Evolutionary conservation across 2,888 invertebrate species (phyloP), one percentile per base, ranked within the genome.

Genomic region (Nematopogon swammerdamellus): DNA sequence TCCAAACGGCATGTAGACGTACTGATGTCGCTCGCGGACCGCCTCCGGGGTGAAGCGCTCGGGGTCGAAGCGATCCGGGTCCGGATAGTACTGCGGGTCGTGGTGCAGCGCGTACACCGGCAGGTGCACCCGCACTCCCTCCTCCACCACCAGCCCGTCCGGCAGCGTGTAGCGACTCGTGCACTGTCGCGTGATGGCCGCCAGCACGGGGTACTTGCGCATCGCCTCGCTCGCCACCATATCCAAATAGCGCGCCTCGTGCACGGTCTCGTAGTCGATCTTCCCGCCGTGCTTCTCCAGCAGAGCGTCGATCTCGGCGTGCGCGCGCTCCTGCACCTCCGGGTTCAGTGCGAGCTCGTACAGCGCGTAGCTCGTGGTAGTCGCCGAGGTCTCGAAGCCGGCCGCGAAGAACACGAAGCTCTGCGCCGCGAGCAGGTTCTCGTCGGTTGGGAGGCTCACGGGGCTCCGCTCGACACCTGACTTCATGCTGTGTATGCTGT

Each of bases 331-430:
- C 49, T 68, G 67, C 0, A 53, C 58, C 16, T 61, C 54, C 17
- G 58, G 58, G 18, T 63, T 50, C 53, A 67, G 69, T 0, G 71
- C 66, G 10, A 71, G 52, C 45, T 71, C 68, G 20, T 55, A 69
- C 18, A 71, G 50, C 1, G 61, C 57, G 29, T 57, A 64, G 19
- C 59, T 57, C 14, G 61, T 48, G 0, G 67, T 64, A 0, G 60
- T 60, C 0, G 70, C 59, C 2, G 70, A 65, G 0, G 70, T 70
- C 17, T 71, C 71, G 45, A 59, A 71, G 0, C 71, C 71, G 18
- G 68, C 70, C 0, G 59, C 61, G 29, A 70, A 71, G 49, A 86
- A 83, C 0, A 80, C 59, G 25, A 81, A 69, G 10, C 72, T 67
- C 51, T 82, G 81, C 0, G 80, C 74, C 0, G 70, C 68, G 20